Percentiles rank a stretch among this genome's conserved stretches.
Evolutionary conservation across 2,797 vertebrate species (phyloP).

Genomic region (Amblyraja radiata): DNA sequence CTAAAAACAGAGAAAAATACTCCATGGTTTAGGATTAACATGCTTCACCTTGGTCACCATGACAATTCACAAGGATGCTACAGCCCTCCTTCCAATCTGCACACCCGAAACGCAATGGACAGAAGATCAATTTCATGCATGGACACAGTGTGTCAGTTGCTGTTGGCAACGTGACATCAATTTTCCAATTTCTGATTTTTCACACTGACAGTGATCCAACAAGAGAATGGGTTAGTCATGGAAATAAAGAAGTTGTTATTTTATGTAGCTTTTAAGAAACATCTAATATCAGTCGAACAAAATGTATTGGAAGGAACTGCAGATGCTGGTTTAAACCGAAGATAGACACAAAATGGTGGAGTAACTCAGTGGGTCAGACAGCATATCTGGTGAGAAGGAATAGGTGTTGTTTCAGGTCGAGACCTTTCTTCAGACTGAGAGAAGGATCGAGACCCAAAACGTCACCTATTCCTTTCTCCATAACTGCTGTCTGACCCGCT

Average conservation of each 20-base stretch:
- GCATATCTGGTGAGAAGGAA: no score
- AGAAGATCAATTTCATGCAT: not conserved
- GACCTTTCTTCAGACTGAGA: no score
- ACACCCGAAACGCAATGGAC: not conserved
- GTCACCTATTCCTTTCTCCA: no score
- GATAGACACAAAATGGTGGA: no score
- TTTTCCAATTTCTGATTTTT: constrained; percentile 1
- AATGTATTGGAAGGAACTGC: no score
- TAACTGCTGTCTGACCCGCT: no score
- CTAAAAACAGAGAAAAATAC: not conserved
- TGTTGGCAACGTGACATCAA: constrained; percentile 15
- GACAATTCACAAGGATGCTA: not conserved
- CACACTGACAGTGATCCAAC: not conserved
- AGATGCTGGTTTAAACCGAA: no score
- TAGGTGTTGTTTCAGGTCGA: no score
- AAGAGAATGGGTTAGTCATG: not conserved
- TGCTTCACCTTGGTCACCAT: not conserved
- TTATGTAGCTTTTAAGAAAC: not conserved
- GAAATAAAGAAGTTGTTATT: not conserved
- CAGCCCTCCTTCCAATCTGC: not conserved
- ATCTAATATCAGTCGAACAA: no score
- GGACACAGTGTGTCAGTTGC: not conserved
- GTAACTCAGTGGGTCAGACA: no score
- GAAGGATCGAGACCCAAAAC: no score
- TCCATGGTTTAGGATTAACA: not conserved